A percentile compares a stretch with the other conserved stretches of the same genome.
These are phyloP conservation scores for Mus musculus DNA, from an alignment of 2,113 vertebrate genomes.

Conservation along the genomic window DNA sequence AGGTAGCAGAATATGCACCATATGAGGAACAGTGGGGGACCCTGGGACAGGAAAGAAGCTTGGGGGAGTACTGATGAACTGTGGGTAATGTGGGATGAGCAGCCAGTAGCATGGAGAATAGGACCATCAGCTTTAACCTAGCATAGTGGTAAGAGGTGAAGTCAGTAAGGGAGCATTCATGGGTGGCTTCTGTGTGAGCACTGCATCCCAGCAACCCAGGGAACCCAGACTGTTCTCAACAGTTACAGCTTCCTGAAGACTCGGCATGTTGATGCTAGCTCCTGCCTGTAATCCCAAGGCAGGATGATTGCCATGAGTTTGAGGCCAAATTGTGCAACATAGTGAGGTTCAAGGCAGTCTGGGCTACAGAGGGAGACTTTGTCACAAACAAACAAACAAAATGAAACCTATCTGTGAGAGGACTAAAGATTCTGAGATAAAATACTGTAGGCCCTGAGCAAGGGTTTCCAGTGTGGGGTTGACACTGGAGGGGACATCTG, in stretches of 20 bases:
- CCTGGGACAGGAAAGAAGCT: not conserved
- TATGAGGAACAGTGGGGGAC: not conserved
- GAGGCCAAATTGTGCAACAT: not conserved
- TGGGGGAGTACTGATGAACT: no score
- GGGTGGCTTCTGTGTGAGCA: not conserved
- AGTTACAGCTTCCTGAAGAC: not conserved
- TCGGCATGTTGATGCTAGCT: not conserved
- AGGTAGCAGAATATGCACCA: not conserved
- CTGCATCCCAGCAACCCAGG: not conserved
- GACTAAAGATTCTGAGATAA: not conserved
- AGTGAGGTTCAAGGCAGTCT: not conserved
- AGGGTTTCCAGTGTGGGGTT: not conserved
- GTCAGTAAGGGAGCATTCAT: no score
- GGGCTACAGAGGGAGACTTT: not conserved
- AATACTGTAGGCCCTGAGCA: no score
- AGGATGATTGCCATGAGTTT: not conserved
- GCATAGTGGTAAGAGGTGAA: not conserved
- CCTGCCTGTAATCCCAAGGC: not conserved
- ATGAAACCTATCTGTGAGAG: not conserved
- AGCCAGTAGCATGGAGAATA: not conserved
- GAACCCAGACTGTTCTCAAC: not conserved
- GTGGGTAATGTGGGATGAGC: not conserved
- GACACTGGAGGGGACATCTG: not conserved
- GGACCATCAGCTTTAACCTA: not conserved
- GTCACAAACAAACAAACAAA: not conserved